Percentiles rank a stretch among this genome's conserved stretches.
phyloP scores from a whole-genome alignment of 2,888 invertebrate genomes.

The Ichneumoninae sp. region DNA sequence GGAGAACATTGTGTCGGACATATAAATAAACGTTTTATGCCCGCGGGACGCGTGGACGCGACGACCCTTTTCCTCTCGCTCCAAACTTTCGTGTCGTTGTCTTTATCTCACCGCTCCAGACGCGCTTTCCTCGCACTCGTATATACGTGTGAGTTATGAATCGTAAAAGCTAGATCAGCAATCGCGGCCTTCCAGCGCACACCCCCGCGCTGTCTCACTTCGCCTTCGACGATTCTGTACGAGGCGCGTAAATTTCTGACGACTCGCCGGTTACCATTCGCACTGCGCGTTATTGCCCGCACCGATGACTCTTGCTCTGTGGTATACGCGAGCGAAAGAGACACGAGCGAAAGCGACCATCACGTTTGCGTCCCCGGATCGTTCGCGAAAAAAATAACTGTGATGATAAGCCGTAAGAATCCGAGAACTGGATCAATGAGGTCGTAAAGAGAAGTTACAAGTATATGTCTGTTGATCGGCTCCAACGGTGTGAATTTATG shows the following conservation, averaged over 20 bases:
- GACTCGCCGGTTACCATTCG: conserved; percentile 48
- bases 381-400: conserved; percentile 22
- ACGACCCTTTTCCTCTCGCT: conserved; percentile 63
- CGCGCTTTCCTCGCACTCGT: conserved; percentile 61
- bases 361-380: conserved; percentile 39
- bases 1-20: conserved; percentile 81
- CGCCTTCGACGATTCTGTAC: conserved; percentile 51
- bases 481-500: neutral
- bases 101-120: conserved; percentile 69
- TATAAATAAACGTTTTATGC: conserved; percentile 84
- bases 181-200: conserved; percentile 43
- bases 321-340: neutral
- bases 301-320: conserved; percentile 12
- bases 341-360: conserved; percentile 26
- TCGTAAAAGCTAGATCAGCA: conserved; percentile 82
- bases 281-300: conserved; percentile 43
- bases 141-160: conserved; percentile 79
- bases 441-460: conserved; percentile 4
- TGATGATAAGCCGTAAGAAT: neutral
- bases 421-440: neutral
- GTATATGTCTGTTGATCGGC: neutral
- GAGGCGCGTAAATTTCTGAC: conserved; percentile 57
- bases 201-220: conserved; percentile 51
- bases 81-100: conserved; percentile 63
- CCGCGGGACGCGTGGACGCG: conserved; percentile 67